A percentile compares a stretch with the other conserved stretches of the same genome.
Conservation (phyloP, 2,888 invertebrate genomes). For the Drosophila meridionalis region DNA sequence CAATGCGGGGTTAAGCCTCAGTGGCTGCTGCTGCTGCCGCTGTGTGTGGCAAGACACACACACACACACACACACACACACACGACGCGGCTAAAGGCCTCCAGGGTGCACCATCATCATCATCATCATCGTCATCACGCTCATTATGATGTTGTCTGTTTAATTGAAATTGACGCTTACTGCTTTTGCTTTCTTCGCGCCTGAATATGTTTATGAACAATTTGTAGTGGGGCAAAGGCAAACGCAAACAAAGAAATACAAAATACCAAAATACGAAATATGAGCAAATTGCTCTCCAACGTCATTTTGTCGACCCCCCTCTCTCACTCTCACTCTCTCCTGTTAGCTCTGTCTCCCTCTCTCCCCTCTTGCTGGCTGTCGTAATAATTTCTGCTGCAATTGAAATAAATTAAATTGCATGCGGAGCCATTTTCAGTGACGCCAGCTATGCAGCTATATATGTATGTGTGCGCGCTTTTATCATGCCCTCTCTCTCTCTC, state of each 20-base stretch:
- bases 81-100: conserved; percentile 16
- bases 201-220: conserved; percentile 72
- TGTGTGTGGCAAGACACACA: conserved; percentile 45
- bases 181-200: conserved; percentile 60
- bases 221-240: conserved; percentile 22
- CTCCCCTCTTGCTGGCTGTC: conserved; percentile 31
- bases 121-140: conserved; percentile 5
- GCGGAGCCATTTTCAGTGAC: conserved; percentile 59
- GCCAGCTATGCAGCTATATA: conserved; percentile 40
- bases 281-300: conserved; percentile 62
- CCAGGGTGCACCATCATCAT: conserved; percentile 20
- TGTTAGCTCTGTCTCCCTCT: neutral
- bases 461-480: conserved; percentile 55
- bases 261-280: conserved; percentile 27
- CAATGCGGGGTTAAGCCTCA: conserved; percentile 6
- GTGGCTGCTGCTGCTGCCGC: conserved; percentile 30
- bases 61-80: conserved; percentile 29
- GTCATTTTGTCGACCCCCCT: conserved; percentile 58
- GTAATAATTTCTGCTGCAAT: conserved; percentile 77
- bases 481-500: conserved; percentile 12
- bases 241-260: conserved; percentile 36
- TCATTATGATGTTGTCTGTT: conserved; percentile 61
- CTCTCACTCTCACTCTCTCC: neutral
- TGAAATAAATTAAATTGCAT: conserved; percentile 81
- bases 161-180: conserved; percentile 79